Evolutionary conservation across 2,113 vertebrate genomes (phyloP).

Genomic region (Colinus virginianus): DNA sequence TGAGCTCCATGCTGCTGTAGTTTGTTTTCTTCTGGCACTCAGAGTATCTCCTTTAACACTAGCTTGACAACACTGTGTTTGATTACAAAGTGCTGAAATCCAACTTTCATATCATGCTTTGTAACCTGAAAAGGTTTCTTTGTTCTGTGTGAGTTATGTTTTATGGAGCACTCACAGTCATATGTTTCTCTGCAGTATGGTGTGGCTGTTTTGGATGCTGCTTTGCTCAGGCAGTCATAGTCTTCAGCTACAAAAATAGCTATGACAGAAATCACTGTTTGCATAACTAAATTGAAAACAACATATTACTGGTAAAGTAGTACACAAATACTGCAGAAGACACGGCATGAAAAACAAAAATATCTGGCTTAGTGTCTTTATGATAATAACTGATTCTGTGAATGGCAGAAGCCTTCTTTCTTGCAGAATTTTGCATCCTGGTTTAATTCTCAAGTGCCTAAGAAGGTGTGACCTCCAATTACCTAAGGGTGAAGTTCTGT

Average conservation of each 20-base stretch:
- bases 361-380: not conserved
- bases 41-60: not conserved
- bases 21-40: constrained; percentile 12
- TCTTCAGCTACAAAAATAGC: not conserved
- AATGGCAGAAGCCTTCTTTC: not conserved
- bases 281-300: not conserved
- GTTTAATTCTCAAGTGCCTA: not conserved
- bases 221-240: not conserved
- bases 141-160: not conserved
- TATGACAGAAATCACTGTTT: not conserved
- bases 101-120: not conserved
- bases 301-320: not conserved
- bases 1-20: not conserved
- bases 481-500: not conserved
- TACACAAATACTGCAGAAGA: not conserved
- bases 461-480: not conserved
- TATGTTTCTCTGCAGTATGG: not conserved
- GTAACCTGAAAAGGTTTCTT: constrained; percentile 7
- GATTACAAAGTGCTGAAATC: not conserved
- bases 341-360: not conserved
- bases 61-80: not conserved
- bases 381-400: not conserved
- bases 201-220: not conserved
- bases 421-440: not conserved
- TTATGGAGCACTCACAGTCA: not conserved